A percentile compares a stretch with the other conserved stretches of the same genome.
phyloP scores from a whole-genome alignment of 35 echinoderm and acorn worm genomes.

The Nesometra sesokonis region DNA sequence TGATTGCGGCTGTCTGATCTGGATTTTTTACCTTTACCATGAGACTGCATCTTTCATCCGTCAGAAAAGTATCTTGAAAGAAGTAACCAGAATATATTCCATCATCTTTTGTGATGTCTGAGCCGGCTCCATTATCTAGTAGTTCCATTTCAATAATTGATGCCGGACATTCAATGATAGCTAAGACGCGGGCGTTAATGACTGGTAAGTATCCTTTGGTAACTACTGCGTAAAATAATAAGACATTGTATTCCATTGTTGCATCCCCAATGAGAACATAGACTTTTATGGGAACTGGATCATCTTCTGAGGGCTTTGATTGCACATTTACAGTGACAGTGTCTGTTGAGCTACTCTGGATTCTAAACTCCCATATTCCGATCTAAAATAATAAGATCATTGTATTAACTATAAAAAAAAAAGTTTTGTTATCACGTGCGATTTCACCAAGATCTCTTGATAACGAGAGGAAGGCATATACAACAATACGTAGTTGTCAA shows the following conservation, averaged over 20 bases:
- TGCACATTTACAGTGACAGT: conserved; percentile 9
- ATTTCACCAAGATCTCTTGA: too few species aligned
- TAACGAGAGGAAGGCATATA: too few species aligned
- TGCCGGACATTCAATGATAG: conserved; percentile 32
- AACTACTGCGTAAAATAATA: conserved; percentile 7
- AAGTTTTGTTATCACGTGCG: too few species aligned
- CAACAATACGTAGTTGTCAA: too few species aligned
- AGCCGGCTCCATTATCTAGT: conserved; percentile 44
- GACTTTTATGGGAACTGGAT: neutral
- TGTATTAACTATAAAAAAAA: neutral
- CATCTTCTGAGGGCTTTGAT: neutral
- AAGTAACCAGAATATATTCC: conserved; percentile 57
- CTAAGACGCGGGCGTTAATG: conserved; percentile 30
- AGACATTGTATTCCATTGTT: conserved; percentile 7
- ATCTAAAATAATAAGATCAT: neutral
- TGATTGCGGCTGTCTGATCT: neutral
- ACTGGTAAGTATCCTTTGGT: conserved; percentile 38
- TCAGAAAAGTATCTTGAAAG: conserved; percentile 9
- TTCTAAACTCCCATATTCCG: conserved; percentile 23
- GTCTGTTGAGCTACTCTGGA: neutral
- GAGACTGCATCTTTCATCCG: conserved; percentile 36
- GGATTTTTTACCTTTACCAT: conserved; percentile 33
- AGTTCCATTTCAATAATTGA: neutral
- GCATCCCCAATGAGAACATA: neutral
- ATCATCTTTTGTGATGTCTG: conserved; percentile 61